Percentiles rank a stretch among this genome's conserved stretches.
These are phyloP conservation scores for Euphydryas editha DNA, from an alignment of 2,888 invertebrate species.

Conservation along the genomic window DNA sequence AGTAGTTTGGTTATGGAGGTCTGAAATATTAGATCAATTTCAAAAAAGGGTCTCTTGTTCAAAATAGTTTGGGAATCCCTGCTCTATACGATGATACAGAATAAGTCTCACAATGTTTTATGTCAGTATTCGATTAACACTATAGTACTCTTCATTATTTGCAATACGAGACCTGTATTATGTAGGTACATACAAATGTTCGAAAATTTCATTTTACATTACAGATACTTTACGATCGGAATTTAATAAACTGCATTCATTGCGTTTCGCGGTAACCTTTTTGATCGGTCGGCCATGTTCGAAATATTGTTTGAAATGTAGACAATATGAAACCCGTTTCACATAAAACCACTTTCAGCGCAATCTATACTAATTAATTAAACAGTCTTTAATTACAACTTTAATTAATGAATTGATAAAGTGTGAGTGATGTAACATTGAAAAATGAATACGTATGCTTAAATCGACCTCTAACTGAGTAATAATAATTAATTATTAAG, in stretches of 20 bases:
- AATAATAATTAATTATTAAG: too few species aligned
- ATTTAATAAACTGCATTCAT: constrained; percentile 20
- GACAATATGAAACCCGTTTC: not conserved
- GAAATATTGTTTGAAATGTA: constrained; percentile 17
- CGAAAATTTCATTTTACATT: constrained; percentile 11
- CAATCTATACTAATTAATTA: constrained; percentile 8
- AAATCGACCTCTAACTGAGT: too few species aligned
- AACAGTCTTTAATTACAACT: not conserved
- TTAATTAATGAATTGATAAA: too few species aligned
- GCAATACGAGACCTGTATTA: not conserved
- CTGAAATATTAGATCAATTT: too few species aligned
- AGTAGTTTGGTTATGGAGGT: too few species aligned
- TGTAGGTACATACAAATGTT: not conserved
- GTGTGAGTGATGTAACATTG: too few species aligned
- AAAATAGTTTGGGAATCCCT: too few species aligned
- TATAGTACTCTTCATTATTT: constrained; percentile 1
- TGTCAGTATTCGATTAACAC: not conserved
- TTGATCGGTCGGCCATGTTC: constrained; percentile 14
- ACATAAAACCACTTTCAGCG: not conserved
- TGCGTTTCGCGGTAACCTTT: constrained; percentile 20
- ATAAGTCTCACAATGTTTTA: not conserved
- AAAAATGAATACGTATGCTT: too few species aligned
- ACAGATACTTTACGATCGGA: constrained; percentile 17
- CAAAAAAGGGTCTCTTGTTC: too few species aligned
- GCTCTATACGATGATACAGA: too few species aligned